Conservation (phyloP, 2,888 invertebrate species). For the Ephialtes manifestator region DNA sequence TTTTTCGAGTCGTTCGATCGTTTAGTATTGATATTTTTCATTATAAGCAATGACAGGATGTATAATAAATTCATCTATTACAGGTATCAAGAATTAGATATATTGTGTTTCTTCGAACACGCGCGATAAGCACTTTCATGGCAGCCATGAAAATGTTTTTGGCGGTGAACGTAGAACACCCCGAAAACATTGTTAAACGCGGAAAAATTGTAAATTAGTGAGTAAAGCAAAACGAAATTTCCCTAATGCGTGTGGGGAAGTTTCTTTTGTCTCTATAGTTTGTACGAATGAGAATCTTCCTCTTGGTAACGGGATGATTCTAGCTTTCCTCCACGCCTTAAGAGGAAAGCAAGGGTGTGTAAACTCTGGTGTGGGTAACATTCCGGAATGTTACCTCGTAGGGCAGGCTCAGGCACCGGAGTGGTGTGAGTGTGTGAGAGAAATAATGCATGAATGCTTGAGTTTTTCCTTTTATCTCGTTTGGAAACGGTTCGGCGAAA, state of each 20-base stretch:
- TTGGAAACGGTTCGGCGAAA: neutral
- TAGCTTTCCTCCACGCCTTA: neutral
- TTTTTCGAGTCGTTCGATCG: slow-evolving; percentile 23
- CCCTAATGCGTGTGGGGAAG: too few relatives aligned
- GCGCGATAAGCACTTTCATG: too few relatives aligned
- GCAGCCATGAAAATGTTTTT: slow-evolving; percentile 14
- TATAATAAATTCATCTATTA: too few relatives aligned
- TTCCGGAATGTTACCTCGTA: too few relatives aligned
- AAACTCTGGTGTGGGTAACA: too few relatives aligned
- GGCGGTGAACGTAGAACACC: slow-evolving; percentile 1
- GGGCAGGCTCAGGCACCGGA: neutral
- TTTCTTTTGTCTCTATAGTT: too few relatives aligned
- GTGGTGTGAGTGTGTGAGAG: neutral
- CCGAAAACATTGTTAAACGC: too few relatives aligned
- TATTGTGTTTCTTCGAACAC: too few relatives aligned
- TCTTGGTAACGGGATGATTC: neutral
- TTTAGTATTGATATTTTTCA: neutral
- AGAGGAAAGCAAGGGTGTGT: neutral
- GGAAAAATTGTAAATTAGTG: too few relatives aligned
- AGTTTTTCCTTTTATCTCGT: neutral
- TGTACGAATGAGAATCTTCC: neutral
- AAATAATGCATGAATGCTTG: neutral
- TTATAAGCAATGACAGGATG: too few relatives aligned
- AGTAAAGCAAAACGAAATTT: too few relatives aligned
- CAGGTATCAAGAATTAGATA: too few relatives aligned